These are phyloP conservation scores for Eptatretus atami DNA, from an alignment of 2,797 vertebrate species.

Conservation along the genomic window DNA sequence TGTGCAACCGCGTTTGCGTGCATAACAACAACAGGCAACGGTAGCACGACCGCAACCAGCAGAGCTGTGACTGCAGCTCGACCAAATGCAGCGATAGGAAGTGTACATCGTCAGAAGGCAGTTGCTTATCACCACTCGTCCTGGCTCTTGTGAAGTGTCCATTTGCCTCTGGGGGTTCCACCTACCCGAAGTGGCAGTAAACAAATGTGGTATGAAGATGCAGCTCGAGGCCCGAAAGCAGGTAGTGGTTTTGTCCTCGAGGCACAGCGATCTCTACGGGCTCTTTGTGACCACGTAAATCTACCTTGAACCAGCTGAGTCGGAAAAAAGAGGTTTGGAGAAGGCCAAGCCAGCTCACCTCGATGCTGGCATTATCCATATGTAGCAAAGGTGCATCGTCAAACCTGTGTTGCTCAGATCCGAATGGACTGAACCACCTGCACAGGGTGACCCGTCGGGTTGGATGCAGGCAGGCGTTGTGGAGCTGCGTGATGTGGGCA, in stretches of 20 bases:
- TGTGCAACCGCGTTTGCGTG: constrained; percentile 98
- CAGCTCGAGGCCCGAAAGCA: constrained; percentile 35
- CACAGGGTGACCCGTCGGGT: background rate
- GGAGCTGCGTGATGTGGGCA: background rate
- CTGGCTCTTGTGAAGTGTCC: background rate
- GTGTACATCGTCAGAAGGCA: constrained; percentile 21
- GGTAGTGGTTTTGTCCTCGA: constrained; percentile 1
- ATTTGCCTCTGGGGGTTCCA: background rate
- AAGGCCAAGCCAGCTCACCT: constrained; percentile 52
- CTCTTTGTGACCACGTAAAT: constrained; percentile 20
- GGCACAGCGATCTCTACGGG: too few species aligned
- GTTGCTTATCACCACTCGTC: background rate
- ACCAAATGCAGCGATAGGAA: constrained; percentile 53
- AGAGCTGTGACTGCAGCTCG: constrained; percentile 55
- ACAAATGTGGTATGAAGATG: constrained; percentile 67
- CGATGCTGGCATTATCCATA: background rate
- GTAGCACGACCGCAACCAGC: constrained; percentile 29
- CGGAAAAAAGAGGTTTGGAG: constrained; percentile 46
- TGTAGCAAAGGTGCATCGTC: too few species aligned
- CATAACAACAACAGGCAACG: constrained; percentile 55
- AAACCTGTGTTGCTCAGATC: background rate
- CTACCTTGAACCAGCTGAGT: constrained; percentile 62
- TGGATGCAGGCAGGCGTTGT: background rate
- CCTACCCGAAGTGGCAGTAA: constrained; percentile 29
- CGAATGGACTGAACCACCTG: background rate